These are phyloP conservation scores for Erannis defoliaria DNA, from an alignment of 2,888 invertebrate genomes.

Conservation along the genomic window DNA sequence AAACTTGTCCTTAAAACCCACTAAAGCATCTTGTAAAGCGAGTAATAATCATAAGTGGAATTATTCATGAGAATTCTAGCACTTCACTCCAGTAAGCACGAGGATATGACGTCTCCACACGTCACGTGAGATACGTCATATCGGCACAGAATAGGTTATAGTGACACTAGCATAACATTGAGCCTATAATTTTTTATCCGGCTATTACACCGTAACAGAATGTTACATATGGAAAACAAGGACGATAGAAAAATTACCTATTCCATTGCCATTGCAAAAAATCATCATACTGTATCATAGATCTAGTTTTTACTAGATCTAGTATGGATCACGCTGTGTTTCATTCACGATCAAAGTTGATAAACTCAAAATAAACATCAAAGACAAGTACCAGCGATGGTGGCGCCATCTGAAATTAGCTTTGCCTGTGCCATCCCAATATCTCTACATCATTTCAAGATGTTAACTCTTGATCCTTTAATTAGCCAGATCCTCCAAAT, in stretches of 20 bases:
- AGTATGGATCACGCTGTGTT: too few species aligned
- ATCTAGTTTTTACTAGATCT: too few species aligned
- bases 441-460: too few species aligned
- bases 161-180: neutral
- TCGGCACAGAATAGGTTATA: neutral
- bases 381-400: too few species aligned
- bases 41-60: constrained; percentile 13
- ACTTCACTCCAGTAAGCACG: constrained; percentile 28
- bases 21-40: constrained; percentile 14
- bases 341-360: too few species aligned
- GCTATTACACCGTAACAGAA: constrained; percentile 23
- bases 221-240: neutral
- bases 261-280: neutral
- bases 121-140: constrained; percentile 14
- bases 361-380: too few species aligned
- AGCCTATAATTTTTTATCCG: constrained; percentile 16
- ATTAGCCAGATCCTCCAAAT: too few species aligned
- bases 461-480: too few species aligned
- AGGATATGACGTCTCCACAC: constrained; percentile 28
- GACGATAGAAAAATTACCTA: too few species aligned
- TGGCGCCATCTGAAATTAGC: too few species aligned
- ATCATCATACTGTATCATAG: too few species aligned
- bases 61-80: constrained; percentile 32
- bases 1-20: constrained; percentile 28
- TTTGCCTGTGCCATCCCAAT: too few species aligned